phyloP scores from a whole-genome alignment of 1,140 invertebrate species.

The Philopotamus ludificatus region DNA sequence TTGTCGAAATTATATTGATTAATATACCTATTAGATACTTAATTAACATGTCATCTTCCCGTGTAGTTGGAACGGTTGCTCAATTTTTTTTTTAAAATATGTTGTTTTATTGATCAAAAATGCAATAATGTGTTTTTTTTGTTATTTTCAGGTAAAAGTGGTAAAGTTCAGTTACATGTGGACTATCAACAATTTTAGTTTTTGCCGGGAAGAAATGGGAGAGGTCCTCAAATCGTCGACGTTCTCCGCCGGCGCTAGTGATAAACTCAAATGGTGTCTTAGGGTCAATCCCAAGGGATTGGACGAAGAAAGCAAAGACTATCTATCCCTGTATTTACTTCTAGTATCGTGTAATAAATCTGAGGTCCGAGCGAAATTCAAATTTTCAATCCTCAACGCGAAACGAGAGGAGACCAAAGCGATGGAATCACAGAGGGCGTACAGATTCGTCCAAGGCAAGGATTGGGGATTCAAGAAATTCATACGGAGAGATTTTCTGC shows the following conservation, averaged over 20 bases:
- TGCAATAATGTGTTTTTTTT: too few relatives aligned
- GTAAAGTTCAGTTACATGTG: slow-evolving; percentile 99
- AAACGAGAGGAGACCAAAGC: slow-evolving; percentile 99
- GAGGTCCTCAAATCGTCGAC: slow-evolving; percentile 99
- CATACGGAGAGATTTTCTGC: slow-evolving; percentile 94
- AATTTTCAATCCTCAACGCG: slow-evolving; percentile 99
- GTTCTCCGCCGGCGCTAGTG: slow-evolving; percentile 97
- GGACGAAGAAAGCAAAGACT: slow-evolving; percentile 99
- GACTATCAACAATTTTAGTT: slow-evolving; percentile 99
- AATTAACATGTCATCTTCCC: too few relatives aligned
- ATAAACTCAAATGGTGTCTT: slow-evolving; percentile 99
- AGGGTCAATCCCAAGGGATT: slow-evolving; percentile 99
- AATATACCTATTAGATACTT: too few relatives aligned
- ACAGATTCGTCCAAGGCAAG: slow-evolving; percentile 98
- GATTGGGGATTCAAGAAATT: slow-evolving; percentile 99
- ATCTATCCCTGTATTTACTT: slow-evolving; percentile 96
- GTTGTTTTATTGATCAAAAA: too few relatives aligned
- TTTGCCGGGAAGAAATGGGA: slow-evolving; percentile 99
- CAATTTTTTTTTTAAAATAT: too few relatives aligned
- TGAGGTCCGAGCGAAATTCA: slow-evolving; percentile 99
- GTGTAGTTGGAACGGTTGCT: too few relatives aligned
- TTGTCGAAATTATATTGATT: too few relatives aligned
- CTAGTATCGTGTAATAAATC: slow-evolving; percentile 99
- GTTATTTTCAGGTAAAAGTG: slow-evolving; percentile 90
- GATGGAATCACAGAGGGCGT: slow-evolving; percentile 89